Percentiles rank a stretch among this genome's conserved stretches.
These are phyloP conservation scores for Frieseomelitta varia DNA, from an alignment of 1,140 invertebrate genomes.

Conservation along the genomic window DNA sequence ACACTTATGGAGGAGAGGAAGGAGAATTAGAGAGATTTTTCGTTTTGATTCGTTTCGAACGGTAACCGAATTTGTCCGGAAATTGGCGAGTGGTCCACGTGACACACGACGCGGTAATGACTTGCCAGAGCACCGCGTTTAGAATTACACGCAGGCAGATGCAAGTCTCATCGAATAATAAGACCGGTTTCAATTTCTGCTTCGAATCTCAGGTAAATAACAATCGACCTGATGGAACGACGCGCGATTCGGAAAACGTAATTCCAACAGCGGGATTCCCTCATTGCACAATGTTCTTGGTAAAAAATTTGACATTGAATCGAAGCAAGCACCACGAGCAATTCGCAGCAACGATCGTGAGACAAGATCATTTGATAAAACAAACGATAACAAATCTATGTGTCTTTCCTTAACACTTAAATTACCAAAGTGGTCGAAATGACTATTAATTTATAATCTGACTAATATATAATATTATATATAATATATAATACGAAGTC, in stretches of 20 bases:
- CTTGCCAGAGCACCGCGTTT: not conserved
- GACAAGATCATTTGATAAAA: too few relatives aligned
- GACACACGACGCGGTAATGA: not conserved
- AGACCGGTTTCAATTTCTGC: not conserved
- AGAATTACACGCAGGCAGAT: not conserved
- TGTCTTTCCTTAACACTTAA: too few relatives aligned
- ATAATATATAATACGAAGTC: too few relatives aligned
- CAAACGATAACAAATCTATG: too few relatives aligned
- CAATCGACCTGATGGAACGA: not conserved
- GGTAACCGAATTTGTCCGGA: not conserved
- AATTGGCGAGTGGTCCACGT: not conserved
- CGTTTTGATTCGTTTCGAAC: not conserved
- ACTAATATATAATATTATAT: too few relatives aligned
- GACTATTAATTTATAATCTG: too few relatives aligned
- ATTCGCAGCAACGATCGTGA: too few relatives aligned
- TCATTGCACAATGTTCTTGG: too few relatives aligned
- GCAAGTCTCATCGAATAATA: not conserved
- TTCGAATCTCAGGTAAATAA: not conserved
- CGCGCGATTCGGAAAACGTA: not conserved
- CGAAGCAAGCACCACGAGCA: too few relatives aligned
- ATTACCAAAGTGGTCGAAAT: too few relatives aligned
- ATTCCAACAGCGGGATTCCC: not conserved
- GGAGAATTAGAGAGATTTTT: not conserved
- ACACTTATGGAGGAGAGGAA: too few relatives aligned
- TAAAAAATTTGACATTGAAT: too few relatives aligned